Base-by-base conservation (phyloP, 1,140 invertebrate species). In the Gerris buenoi region DNA sequence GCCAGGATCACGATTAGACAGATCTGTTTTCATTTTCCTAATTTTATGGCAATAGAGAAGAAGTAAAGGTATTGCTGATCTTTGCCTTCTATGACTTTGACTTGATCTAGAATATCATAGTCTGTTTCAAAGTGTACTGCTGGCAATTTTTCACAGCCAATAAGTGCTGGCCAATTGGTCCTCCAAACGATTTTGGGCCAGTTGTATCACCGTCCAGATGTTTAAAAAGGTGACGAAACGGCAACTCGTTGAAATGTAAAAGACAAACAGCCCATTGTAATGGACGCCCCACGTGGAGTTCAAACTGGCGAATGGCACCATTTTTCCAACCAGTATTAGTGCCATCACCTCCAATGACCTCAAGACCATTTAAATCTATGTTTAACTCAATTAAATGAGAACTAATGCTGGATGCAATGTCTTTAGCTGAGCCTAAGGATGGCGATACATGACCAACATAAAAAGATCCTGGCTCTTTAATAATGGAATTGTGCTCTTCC, bases 21-120 rank as follows among this genome's bases (percentile, higher is more conserved):
- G n/a, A n/a, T n/a, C n/a, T n/a, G n/a, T n/a, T n/a, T n/a, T n/a
- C 68, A 72, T 2, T 60, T 13, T 59, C 73, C 76, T 68, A 46
- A 71, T 33, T 56, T 27, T 57, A 76, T 70, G 25, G 72, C 72
- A 67, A 33, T 65, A 23, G 65, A 63, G 5, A 75, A 73, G 46
- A 71, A 64, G 25, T 72, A 65, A 57, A 76, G 67, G 68, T 74
- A 76, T 65, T 69, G 69, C 68, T 74, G 72, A 68, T 76, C 72
- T 60, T 68, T 72, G 65, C n/a, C 10, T n/a, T n/a, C n/a, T n/a
- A n/a, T n/a, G n/a, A n/a, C n/a, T n/a, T n/a, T n/a, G n/a, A n/a
- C n/a, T n/a, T n/a, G n/a, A n/a, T n/a, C n/a, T n/a, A n/a, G n/a
- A n/a, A n/a, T n/a, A n/a, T n/a, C n/a, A n/a, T n/a, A n/a, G n/a